phyloP scores from a whole-genome alignment of 2,888 invertebrate genomes.

The Trachelus stipa region DNA sequence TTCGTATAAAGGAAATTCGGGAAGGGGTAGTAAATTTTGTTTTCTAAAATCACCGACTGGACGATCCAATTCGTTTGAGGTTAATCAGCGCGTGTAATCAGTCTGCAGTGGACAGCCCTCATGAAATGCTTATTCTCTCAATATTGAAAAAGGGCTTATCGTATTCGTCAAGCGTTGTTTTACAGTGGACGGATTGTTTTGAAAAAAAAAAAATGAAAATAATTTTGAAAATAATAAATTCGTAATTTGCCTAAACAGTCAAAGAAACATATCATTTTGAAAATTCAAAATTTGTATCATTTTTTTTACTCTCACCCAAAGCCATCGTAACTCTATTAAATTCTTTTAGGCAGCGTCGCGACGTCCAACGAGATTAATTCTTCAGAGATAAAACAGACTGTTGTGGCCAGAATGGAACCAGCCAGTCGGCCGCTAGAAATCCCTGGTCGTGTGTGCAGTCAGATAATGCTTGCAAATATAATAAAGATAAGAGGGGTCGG shows the following conservation, averaged over 20 bases:
- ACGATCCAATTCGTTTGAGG: slow-evolving; percentile 56
- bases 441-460: slow-evolving; percentile 49
- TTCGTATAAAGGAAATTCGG: background rate
- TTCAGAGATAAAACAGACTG: slow-evolving; percentile 9
- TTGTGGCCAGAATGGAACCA: background rate
- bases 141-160: slow-evolving; percentile 64
- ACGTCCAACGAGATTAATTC: slow-evolving; percentile 9
- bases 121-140: slow-evolving; percentile 44
- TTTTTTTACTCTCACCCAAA: too few relatives aligned
- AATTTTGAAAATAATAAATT: background rate
- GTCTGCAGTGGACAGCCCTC: slow-evolving; percentile 66
- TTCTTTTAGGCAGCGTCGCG: too few relatives aligned
- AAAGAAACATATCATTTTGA: too few relatives aligned
- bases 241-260: too few relatives aligned
- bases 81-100: slow-evolving; percentile 64
- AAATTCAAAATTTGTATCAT: background rate
- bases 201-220: too few relatives aligned
- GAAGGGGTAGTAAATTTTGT: slow-evolving; percentile 9
- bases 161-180: slow-evolving; percentile 60
- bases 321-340: too few relatives aligned
- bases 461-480: slow-evolving; percentile 66
- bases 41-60: slow-evolving; percentile 33
- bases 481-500: slow-evolving; percentile 58
- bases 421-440: slow-evolving; percentile 35
- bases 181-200: slow-evolving; percentile 57